Evolutionary conservation across 2,113 vertebrate genomes (phyloP).

Genomic region (Pluvianellus socialis): DNA sequence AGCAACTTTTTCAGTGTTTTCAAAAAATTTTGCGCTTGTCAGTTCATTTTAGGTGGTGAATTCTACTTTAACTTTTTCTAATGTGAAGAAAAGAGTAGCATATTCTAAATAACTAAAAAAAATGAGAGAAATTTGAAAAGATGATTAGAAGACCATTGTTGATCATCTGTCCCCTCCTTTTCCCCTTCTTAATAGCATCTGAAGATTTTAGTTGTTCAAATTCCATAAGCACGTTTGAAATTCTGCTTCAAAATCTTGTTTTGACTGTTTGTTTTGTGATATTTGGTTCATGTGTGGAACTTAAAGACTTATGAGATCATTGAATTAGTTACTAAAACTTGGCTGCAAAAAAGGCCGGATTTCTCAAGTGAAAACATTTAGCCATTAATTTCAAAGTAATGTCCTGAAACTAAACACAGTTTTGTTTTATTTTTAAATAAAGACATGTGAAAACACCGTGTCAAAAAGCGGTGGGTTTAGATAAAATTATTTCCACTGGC

Average conservation of each 20-base stretch:
- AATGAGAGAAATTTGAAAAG: neutral
- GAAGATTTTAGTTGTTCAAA: neutral
- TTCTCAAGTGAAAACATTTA: slow-evolving; percentile 7
- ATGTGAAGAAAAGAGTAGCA: neutral
- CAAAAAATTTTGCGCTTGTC: neutral
- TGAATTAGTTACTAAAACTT: neutral
- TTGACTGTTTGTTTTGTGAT: neutral
- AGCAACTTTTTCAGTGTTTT: neutral
- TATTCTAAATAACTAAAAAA: neutral
- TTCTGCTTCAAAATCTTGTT: neutral
- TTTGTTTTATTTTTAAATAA: slow-evolving; percentile 12
- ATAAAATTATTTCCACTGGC: neutral
- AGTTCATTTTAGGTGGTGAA: neutral
- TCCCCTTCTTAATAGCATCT: neutral
- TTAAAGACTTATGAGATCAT: neutral
- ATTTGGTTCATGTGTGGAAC: neutral
- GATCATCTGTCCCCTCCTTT: neutral
- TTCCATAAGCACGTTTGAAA: neutral
- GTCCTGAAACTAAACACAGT: neutral
- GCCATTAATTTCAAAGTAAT: neutral
- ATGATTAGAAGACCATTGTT: neutral
- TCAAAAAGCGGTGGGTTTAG: neutral
- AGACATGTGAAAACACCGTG: neutral
- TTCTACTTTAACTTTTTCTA: neutral
- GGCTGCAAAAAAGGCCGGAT: neutral